These are phyloP conservation scores for Endotricha flammealis DNA, from an alignment of 2,888 invertebrate species.

Conservation along the genomic window DNA sequence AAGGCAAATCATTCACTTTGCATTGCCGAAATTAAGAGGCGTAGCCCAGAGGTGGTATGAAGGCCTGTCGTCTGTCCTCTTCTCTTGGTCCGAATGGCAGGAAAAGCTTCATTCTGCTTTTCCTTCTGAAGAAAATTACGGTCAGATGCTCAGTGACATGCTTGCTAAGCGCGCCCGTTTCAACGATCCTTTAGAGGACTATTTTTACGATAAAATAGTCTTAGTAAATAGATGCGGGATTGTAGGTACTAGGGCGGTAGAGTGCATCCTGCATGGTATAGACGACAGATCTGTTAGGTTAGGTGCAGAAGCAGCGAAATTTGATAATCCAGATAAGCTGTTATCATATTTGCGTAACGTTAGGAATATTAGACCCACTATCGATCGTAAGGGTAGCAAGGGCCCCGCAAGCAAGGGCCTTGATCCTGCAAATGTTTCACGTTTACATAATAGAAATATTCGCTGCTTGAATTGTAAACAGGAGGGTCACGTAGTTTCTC, in stretches of 20 bases:
- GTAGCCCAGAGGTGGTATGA: constrained; percentile 15
- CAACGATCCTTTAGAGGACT: not conserved
- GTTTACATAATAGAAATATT: not conserved
- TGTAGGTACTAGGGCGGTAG: constrained; percentile 14
- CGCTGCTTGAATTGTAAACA: constrained; percentile 1
- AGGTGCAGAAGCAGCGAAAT: constrained; percentile 6
- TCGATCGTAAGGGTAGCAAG: not conserved
- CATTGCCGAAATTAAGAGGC: constrained; percentile 14
- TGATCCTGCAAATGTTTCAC: not conserved
- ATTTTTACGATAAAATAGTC: constrained; percentile 5
- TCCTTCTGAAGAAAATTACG: not conserved
- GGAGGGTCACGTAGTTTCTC: not conserved
- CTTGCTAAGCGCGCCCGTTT: not conserved
- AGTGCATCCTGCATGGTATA: constrained; percentile 14
- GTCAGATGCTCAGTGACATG: constrained; percentile 1
- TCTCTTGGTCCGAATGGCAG: constrained; percentile 10
- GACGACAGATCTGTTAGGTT: constrained; percentile 11
- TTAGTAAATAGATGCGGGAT: constrained; percentile 1
- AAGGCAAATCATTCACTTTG: constrained; percentile 12
- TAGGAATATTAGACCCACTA: not conserved
- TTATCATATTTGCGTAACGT: not conserved
- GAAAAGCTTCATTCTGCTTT: not conserved
- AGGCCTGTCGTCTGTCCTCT: constrained; percentile 11
- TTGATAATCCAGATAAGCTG: not conserved
- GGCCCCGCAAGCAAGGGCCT: not conserved